Conservation (phyloP, 2,113 vertebrate genomes). For the Piaya cayana region DNA sequence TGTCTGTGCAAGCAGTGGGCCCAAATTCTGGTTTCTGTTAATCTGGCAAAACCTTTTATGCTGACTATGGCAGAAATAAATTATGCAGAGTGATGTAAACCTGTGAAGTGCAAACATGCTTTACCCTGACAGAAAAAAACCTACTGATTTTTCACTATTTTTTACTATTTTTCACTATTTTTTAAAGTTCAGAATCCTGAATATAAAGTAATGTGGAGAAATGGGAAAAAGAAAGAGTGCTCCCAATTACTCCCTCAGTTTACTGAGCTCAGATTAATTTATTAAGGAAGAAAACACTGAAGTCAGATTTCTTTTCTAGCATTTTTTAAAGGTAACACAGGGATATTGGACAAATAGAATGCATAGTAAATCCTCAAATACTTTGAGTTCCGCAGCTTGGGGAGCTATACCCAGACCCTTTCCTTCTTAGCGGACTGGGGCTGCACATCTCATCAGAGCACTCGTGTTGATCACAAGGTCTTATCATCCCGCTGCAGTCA, state of each 20-base stretch:
- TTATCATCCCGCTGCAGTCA: not conserved
- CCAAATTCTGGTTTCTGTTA: constrained; percentile 34
- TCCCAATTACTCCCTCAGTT: not conserved
- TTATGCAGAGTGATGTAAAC: not conserved
- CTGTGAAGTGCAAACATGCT: not conserved
- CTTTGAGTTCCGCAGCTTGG: not conserved
- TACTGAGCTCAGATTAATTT: not conserved
- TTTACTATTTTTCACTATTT: not conserved
- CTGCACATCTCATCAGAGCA: not conserved
- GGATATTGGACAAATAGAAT: not conserved
- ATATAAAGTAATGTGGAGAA: not conserved
- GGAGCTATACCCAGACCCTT: not conserved
- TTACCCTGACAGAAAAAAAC: not conserved
- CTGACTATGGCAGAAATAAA: constrained; percentile 32
- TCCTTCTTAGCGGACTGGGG: not conserved
- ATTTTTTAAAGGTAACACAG: not conserved
- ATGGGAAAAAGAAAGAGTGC: rapidly evolving
- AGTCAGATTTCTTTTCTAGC: not conserved
- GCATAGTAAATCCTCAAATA: not conserved
- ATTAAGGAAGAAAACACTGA: not conserved
- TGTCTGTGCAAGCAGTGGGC: not conserved
- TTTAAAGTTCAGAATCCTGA: not conserved
- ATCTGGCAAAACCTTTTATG: not conserved
- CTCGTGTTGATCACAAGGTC: not conserved
- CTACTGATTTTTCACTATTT: not conserved